These are phyloP conservation scores for Columba guinea DNA, from an alignment of 2,797 vertebrate species.

Conservation along the genomic window DNA sequence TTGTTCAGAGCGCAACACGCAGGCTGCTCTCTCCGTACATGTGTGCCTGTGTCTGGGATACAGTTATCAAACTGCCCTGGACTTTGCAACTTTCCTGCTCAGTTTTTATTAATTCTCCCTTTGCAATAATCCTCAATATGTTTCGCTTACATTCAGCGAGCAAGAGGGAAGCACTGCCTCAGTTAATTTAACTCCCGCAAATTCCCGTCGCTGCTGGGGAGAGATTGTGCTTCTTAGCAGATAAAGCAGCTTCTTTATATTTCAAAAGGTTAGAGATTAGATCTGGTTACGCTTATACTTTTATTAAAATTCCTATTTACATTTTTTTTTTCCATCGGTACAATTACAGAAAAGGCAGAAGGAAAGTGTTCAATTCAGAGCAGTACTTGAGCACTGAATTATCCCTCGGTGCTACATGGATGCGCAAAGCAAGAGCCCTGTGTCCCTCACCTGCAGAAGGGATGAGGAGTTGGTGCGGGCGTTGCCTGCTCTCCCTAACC, in stretches of 20 bases:
- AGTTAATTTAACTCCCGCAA: constrained; percentile 57
- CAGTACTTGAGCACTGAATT: background rate
- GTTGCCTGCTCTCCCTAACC: background rate
- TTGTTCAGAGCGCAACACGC: background rate
- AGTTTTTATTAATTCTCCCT: constrained; percentile 27
- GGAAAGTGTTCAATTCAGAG: background rate
- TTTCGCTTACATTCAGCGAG: constrained; percentile 5
- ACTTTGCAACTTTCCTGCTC: background rate
- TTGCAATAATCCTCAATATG: constrained; percentile 35
- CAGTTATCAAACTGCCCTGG: background rate
- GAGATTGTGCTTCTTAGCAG: constrained; percentile 19
- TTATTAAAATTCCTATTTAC: constrained; percentile 68
- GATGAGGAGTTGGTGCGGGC: background rate
- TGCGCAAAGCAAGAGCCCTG: background rate
- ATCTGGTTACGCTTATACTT: constrained; percentile 63
- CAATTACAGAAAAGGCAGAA: constrained; percentile 18
- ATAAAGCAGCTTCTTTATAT: constrained; percentile 71
- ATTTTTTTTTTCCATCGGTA: constrained; percentile 11
- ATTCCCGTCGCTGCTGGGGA: constrained; percentile 45
- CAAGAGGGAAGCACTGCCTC: constrained; percentile 38
- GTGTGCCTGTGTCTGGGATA: background rate
- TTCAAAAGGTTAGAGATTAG: constrained; percentile 69
- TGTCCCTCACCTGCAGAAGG: background rate
- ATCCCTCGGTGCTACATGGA: background rate
- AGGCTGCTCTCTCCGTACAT: background rate